Conservation (phyloP, 2,888 invertebrate species). For the Aethes cnicana region DNA sequence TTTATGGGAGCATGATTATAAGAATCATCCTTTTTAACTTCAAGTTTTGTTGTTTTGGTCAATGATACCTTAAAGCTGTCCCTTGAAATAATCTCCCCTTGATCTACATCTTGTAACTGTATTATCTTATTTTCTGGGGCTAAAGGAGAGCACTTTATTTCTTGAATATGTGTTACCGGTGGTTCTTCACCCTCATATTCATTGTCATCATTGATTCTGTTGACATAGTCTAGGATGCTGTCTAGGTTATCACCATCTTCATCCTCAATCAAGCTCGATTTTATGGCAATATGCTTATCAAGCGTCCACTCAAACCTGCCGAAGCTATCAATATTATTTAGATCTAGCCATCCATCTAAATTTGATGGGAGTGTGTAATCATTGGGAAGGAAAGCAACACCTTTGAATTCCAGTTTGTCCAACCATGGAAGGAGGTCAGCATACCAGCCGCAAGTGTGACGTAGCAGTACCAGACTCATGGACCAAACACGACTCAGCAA, state of each 20-base stretch:
- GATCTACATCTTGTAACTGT: conserved; percentile 36
- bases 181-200: conserved; percentile 32
- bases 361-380: conserved; percentile 68
- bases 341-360: conserved; percentile 72
- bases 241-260: conserved; percentile 54
- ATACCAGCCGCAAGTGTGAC: conserved; percentile 79
- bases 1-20: conserved; percentile 47
- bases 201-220: conserved; percentile 50
- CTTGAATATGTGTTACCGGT: conserved; percentile 12
- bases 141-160: background rate
- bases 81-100: conserved; percentile 9
- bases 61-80: conserved; percentile 44
- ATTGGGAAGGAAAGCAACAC: conserved; percentile 72
- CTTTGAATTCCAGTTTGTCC: conserved; percentile 63
- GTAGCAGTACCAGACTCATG: conserved; percentile 67
- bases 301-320: conserved; percentile 65
- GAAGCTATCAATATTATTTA: conserved; percentile 69
- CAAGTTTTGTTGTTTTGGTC: conserved; percentile 36
- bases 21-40: conserved; percentile 27
- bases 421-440: conserved; percentile 62
- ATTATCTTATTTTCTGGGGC: background rate
- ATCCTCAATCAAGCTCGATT: conserved; percentile 45
- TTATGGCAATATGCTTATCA: conserved; percentile 47
- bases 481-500: conserved; percentile 81
- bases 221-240: conserved; percentile 62